These are phyloP conservation scores for Mellilla xanthometata DNA, from an alignment of 2,888 invertebrate species.

Conservation along the genomic window DNA sequence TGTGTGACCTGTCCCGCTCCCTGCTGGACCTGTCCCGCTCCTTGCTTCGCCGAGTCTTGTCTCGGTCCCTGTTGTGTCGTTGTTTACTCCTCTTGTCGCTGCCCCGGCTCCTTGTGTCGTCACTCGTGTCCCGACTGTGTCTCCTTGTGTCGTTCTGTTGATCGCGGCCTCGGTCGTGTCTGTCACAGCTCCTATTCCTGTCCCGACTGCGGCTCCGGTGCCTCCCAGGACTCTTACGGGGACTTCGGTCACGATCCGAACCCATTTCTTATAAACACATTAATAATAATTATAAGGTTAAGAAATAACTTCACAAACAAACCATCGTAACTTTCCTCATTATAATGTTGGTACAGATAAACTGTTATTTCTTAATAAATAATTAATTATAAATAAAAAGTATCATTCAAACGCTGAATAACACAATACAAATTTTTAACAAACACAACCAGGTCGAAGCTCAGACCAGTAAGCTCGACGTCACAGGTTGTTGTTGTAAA, in stretches of 20 bases:
- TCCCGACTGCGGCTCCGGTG: constrained; percentile 41
- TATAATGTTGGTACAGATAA: no score
- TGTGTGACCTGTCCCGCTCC: constrained; percentile 14
- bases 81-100: constrained; percentile 32
- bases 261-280: constrained; percentile 2
- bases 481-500: no score
- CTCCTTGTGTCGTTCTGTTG: background rate
- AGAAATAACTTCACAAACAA: no score
- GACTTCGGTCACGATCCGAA: constrained; percentile 41
- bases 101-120: constrained; percentile 30
- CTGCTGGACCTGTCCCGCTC: constrained; percentile 15
- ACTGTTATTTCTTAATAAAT: no score
- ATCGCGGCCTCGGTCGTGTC: constrained; percentile 1
- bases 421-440: no score
- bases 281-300: no score
- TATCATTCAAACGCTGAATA: no score
- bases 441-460: no score
- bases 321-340: no score
- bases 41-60: constrained; percentile 24
- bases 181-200: constrained; percentile 30
- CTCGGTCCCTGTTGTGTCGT: constrained; percentile 25
- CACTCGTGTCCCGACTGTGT: constrained; percentile 9
- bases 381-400: no score
- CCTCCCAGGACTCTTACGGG: constrained; percentile 37
- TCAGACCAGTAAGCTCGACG: no score